Evolutionary conservation across 2,113 vertebrate genomes (phyloP), one percentile per base, ranked within the genome.

Genomic region (Vimba vimba): DNA sequence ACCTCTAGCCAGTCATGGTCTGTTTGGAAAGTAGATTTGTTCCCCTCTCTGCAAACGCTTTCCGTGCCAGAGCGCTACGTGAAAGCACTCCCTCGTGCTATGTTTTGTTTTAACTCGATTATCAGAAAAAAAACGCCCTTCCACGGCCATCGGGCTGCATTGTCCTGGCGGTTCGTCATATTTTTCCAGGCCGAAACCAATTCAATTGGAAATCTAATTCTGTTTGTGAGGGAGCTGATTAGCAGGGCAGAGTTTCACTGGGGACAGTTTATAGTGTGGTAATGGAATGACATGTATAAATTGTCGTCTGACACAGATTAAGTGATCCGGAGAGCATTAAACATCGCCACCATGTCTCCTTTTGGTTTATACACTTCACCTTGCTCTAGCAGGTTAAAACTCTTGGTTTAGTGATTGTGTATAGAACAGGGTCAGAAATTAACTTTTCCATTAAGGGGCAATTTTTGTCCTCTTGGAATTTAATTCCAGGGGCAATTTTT

Each of bases 201-300:
- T 88, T 90, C 83, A 88, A 90, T 90, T 90, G 88, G 79, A 88
- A 80, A 80, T 87, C 71, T 86, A 89, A 89, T 90, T 88, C 84
- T 86, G 90, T 88, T 90, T 89, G 88, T 77, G 66, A 78, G 75
- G 85, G 79, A 86, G 69, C 86, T 89, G 85, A 90, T 89, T 87
- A 88, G 80, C 33, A 62, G 85, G 62, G 86, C 79, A 55, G 69
- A 45, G 68, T 88, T 89, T 85, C 87, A 87, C 87, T 78, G 71
- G 84, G 80, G 86, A 90, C 75, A 82, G 62, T 89, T 87, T 89
- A 85, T 79, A 82, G 79, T 75, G 74, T 78, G 19, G 85, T 89
- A 88, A 90, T 90, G 68, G 83, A 89, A 83, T 82, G 86, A 85
- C 88, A 88, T 79, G 88, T 89, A 85, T 88, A 88, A 90, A 87